Base-by-base conservation (phyloP, 1,140 invertebrate species). In the Leptinotarsa undecemlineata region DNA sequence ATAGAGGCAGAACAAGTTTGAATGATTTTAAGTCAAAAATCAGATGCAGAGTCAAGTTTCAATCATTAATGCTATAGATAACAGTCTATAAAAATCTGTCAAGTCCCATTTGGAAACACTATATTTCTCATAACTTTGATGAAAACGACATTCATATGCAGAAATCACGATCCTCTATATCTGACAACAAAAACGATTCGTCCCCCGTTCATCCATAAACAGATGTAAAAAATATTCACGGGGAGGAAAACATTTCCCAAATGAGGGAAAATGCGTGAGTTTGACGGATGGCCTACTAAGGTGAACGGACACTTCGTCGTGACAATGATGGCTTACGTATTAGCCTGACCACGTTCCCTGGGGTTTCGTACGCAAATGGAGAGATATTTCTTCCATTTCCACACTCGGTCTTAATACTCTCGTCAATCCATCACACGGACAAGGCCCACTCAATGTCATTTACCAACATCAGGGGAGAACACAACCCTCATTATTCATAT, bases 401-500 rank as follows among this genome's bases (percentile, higher is more conserved):
- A 64, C 71, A 73, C 70, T 72, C 76, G 76, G 57, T 72, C 76
- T 42, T 77, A 74, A 77, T 76, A 48, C 73, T 51, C 21, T 68
- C 73, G 68, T 62, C 60, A 23, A 74, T 74, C 73, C 23, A 74
- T 74, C 83, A 84, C 83, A 8, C 51, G 51, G 51, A 57, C 51
- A 57, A 15, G 51, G 51, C 15, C 51, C 51, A 77, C 73, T 77
- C 73, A 75, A 68, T 77, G 76, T 77, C 76, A 74, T 77, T 77
- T 75, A 73, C 57, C 73, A 77, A 71, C 72, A 74, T 72, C 76
- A 64, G 42, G 68, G 68, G 68, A 74, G 72, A 70, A 77, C 72
- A 74, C 68, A 74, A 74, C 69, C 68, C 67, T 68, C 76, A 77
- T 77, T 74, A 77, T 74, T 77, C 76, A 77, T 77, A 77, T 74